These are phyloP conservation scores for Drosophila subobscura DNA, from an alignment of 1,140 invertebrate genomes.

Conservation along the genomic window DNA sequence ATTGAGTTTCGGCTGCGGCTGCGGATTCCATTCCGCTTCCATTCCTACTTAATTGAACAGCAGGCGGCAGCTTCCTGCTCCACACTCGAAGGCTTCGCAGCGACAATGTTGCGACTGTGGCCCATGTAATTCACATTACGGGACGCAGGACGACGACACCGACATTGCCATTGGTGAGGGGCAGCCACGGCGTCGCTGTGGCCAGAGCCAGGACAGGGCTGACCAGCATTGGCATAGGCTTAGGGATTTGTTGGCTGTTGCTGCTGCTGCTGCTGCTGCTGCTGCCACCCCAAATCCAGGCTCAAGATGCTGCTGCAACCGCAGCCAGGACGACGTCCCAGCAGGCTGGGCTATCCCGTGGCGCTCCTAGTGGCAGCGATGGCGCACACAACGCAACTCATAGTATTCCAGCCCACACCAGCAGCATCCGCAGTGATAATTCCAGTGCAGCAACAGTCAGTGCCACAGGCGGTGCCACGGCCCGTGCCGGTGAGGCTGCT, in stretches of 20 bases:
- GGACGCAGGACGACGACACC: constrained; percentile 58
- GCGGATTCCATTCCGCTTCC: neutral
- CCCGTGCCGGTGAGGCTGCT: constrained; percentile 32
- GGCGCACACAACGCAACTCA: constrained; percentile 75
- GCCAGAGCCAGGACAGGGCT: constrained; percentile 67
- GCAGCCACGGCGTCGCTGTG: constrained; percentile 78
- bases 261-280: constrained; percentile 40
- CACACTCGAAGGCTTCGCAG: constrained; percentile 19
- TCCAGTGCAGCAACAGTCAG: constrained; percentile 3
- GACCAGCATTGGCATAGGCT: constrained; percentile 56
- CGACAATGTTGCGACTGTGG: constrained; percentile 58
- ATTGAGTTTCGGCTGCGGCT: constrained; percentile 4
- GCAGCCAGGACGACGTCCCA: constrained; percentile 52
- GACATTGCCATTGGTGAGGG: constrained; percentile 48
- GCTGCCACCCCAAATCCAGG: constrained; percentile 17
- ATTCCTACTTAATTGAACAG: constrained; percentile 54
- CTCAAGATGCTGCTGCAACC: constrained; percentile 37
- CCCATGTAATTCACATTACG: constrained; percentile 48
- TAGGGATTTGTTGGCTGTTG: constrained; percentile 41
- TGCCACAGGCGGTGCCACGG: constrained; percentile 9
- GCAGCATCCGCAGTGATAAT: constrained; percentile 17
- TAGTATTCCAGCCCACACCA: constrained; percentile 63
- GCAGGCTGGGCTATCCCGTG: constrained; percentile 74
- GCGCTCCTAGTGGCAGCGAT: constrained; percentile 67
- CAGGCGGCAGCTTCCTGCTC: constrained; percentile 43